Base-by-base conservation (phyloP, 1,140 invertebrate genomes). In the Littorina saxatilis region DNA sequence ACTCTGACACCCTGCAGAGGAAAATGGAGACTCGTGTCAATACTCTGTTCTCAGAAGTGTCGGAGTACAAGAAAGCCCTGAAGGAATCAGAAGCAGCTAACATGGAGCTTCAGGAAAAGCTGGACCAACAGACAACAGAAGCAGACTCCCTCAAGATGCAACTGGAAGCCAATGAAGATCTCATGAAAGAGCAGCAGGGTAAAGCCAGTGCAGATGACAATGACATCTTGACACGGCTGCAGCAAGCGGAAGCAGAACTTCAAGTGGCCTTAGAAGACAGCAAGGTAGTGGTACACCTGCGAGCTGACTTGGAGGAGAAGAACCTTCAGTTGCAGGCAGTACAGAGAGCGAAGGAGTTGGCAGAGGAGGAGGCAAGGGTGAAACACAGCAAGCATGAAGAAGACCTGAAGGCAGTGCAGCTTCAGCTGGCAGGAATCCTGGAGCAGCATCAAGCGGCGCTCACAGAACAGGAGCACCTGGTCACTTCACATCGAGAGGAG, bases 91-190 rank as follows among this genome's bases (percentile, higher is more conserved):
- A 80, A 23, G 27, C 27, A 5, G 70, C 63, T 23, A 55, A 80
- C 47, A n/a, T 73, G 3, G 79, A 70, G 29, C 75, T 83, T 17
- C 58, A 61, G n/a, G 79, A 81, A 15, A 81, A 78, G 35, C 35
- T 81, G 43, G 74, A 77, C 27, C 29, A 27, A 9, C 2, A 23
- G 5, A 27, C 29, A 4, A 32, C 20, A 15, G 70, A 73, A 50
- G 32, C 70, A 5, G 40, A 27, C 29, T n/a, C 70, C 40, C 29
- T 73, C 7, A 73, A 52, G 7, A 23, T 73, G 15, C 70, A 73
- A 29, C 13, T 52, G 20, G 43, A 23, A 11, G 70, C 39, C 70
- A 73, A 35, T 68, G 66, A 68, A 66, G 55, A 39, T 63, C 9
- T 35, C 35, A 76, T 47, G 78, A 79, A 68, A 43, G 32, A 47